These are phyloP conservation scores for Chondrosia reniformis DNA, from an alignment of 37 sponge, comb jelly and placozoan species.

Conservation along the genomic window DNA sequence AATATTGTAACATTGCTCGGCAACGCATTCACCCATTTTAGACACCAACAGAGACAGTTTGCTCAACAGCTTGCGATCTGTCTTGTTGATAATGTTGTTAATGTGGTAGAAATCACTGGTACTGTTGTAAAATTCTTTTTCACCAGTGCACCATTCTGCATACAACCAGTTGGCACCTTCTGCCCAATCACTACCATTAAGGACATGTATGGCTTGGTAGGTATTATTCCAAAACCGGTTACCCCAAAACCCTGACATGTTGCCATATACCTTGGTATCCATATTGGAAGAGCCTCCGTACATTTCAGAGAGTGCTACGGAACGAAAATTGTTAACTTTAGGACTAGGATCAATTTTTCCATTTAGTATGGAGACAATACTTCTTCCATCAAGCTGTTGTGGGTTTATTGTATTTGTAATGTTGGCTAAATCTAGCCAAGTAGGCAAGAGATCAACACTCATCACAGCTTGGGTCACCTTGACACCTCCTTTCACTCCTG, in stretches of 20 bases:
- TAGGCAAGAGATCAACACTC: constrained; percentile 69
- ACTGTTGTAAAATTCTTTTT: constrained; percentile 60
- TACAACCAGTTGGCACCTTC: constrained; percentile 62
- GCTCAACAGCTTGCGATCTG: constrained; percentile 1
- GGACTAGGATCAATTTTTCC: not conserved
- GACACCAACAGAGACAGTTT: constrained; percentile 25
- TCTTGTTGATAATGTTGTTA: constrained; percentile 21
- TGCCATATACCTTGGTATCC: constrained; percentile 37
- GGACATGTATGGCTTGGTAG: constrained; percentile 60
- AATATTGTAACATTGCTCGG: constrained; percentile 39
- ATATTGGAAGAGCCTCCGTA: constrained; percentile 71
- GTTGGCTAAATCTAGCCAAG: constrained; percentile 53
- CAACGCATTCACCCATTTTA: constrained; percentile 34
- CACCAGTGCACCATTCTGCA: constrained; percentile 75
- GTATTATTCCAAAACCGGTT: constrained; percentile 76
- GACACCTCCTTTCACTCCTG: constrained; percentile 44
- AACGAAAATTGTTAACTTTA: constrained; percentile 40
- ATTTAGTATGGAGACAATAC: constrained; percentile 35
- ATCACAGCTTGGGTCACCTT: constrained; percentile 44
- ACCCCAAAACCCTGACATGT: constrained; percentile 39
- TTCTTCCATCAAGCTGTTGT: constrained; percentile 51
- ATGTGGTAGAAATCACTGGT: constrained; percentile 39
- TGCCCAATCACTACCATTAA: constrained; percentile 64
- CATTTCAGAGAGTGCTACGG: constrained; percentile 58
- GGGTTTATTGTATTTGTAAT: constrained; percentile 22